Evolutionary conservation across 2,888 invertebrate species (phyloP), one percentile per base, ranked within the genome.

Genomic region (Drosophila seclusa): DNA sequence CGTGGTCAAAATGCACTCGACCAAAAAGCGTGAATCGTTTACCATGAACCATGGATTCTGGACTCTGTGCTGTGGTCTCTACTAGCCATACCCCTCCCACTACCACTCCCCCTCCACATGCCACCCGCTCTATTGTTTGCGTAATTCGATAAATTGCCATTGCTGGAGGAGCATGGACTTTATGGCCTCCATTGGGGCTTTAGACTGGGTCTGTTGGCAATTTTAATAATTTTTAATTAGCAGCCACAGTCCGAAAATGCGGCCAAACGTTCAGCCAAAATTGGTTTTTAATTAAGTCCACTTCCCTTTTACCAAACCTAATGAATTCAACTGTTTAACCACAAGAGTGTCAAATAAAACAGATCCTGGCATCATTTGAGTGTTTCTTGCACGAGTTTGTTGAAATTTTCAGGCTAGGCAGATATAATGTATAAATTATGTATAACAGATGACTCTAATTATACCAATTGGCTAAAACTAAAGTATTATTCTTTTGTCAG

Each of bases 171-270:
- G 34, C 16, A 24, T 3, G 21, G 27, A 38, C 55, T 54, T 67
- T 40, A 32, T 34, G 58, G 60, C 62, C 67, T 53, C 31, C 57
- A 55, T 11, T 16, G 21, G 71, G 82, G 72, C 57, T 60, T 71
- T 63, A 60, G 18, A 38, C 13, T 49, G 49, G 27, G 24, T 16
- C 63, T 54, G 59, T 65, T 68, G 74, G 63, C 59, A 62, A 72
- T 80, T 85, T 84, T 85, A 74, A 79, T 86, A 88, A 80, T 88
- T 83, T 88, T 82, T 80, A 80, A 84, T 80, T 88, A 83, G 86
- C 88, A 64, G 63, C 69, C 68, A 58, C 74, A 32, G 62, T 59
- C 70, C 50, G 67, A 55, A 66, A 71, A 48, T 52, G 49, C 45
- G 42, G 54, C 21, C 13, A 57, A 32, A 29, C 65, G 49, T 61